These are phyloP conservation scores for Yponomeuta cagnagella DNA, from an alignment of 2,888 invertebrate species.

Conservation along the genomic window DNA sequence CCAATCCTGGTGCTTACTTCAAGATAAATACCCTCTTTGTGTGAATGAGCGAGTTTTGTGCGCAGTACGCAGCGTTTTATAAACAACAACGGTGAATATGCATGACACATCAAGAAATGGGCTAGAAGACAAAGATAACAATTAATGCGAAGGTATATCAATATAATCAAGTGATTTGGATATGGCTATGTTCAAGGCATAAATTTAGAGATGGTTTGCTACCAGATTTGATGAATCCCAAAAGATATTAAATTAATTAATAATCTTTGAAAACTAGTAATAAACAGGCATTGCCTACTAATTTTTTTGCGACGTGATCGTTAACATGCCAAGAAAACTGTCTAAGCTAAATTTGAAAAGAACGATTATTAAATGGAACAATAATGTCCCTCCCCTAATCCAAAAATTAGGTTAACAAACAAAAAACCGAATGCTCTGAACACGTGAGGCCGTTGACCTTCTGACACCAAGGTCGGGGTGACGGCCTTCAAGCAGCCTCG, in stretches of 20 bases:
- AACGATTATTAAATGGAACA: background rate
- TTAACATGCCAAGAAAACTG: no score
- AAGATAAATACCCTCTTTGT: background rate
- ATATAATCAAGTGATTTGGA: no score
- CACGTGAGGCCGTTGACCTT: constrained; percentile 70
- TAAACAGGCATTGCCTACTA: no score
- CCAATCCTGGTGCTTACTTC: background rate
- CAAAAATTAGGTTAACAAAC: constrained; percentile 3
- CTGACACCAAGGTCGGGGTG: constrained; percentile 69
- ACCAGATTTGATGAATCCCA: no score
- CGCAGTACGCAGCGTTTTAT: background rate
- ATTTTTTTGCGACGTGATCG: no score
- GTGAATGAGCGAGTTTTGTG: background rate
- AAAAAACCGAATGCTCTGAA: constrained; percentile 32
- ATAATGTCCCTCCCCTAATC: background rate
- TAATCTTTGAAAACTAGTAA: no score
- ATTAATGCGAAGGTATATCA: no score
- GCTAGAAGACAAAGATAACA: background rate
- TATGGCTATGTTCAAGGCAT: no score
- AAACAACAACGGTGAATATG: background rate
- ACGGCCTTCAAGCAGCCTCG: constrained; percentile 73
- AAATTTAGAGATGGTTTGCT: no score
- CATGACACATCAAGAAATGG: background rate
- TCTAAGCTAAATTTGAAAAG: no score
- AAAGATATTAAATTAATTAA: no score